Evolutionary conservation across 2,888 invertebrate species (phyloP), one percentile per base, ranked within the genome.

Genomic region (Protula sp.): DNA sequence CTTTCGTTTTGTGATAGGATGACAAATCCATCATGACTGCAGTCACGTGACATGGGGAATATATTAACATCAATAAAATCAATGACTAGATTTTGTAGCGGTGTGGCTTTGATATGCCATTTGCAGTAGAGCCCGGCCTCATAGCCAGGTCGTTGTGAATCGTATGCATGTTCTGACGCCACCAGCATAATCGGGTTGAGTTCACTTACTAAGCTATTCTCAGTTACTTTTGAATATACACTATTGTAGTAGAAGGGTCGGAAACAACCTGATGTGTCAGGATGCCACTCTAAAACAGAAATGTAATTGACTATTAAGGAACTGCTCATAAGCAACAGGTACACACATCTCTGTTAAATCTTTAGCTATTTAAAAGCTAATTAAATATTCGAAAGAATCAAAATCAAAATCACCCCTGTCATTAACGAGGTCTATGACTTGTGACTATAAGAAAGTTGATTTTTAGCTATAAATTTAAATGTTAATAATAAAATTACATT

Each of bases 11-110:
- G n/a, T n/a, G n/a, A n/a, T 45, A 65, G 64, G 28, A 67, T 30
- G 9, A 67, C 65, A 14, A 67, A 24, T 3, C 67, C 67, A 29
- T 67, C 67, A 28, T 58, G 59, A 19, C 58, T 56, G 38, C 67
- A 67, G 9, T 30, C 31, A 9, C 56, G 24, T 2, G 56, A 30
- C 9, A 54, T 51, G 9, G 57, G 65, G 2, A 47, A 47, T 4
- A 67, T 54, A 53, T 58, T 30, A n/a, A 55, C 53, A 27, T 63
- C 53, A 24, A 63, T 28, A 45, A 63, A 26, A 3, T 28, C 27
- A 9, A 67, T 29, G 2, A 48, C 19, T 38, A 58, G 24, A 9
- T 50, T 26, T 5, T 50, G 24, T 9, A 4, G 22, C 9, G 19
- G 50, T 38, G 9, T n/a, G 24, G 5, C 24, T 50, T 22, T 4